Evolutionary conservation across 2,888 invertebrate species (phyloP), one percentile per base, ranked within the genome.

Genomic region (Parasteatoda lunata): DNA sequence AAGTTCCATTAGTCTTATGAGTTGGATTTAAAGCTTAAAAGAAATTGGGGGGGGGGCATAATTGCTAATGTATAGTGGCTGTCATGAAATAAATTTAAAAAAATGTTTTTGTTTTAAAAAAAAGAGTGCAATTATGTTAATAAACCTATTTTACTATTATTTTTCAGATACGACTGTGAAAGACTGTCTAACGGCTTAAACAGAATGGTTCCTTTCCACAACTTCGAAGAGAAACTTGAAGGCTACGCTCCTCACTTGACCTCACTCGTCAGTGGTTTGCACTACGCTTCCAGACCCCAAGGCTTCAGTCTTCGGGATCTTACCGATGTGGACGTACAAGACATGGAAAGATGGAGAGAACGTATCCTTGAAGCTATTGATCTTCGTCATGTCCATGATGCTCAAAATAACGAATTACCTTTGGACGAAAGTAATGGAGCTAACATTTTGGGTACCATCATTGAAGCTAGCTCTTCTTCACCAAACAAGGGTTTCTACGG

Each of bases 391-490:
- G 93, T 94, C 11, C 91, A 93, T 45, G 92, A 80, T 15, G 52
- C 72, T 7, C 72, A 89, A 47, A 95, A 94, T 0, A 93, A 94
- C 48, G 92, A 92, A 3, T 90, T 94, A 30, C 91, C 91, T 0
- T 91, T 97, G 48, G 94, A 94, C 72, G 96, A 96, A 90, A 92
- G 92, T 47, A 93, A 93, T 0, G 96, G 96, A 13, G 96, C 97
- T 89, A 95, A 97, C 90, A 92, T 94, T 8, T 93, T 97, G 51
- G 97, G 97, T 11, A 95, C 97, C 91, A 93, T 97, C 90, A 93
- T 97, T 91, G 97, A 97, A 66, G 79, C 84, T 69, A 78, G 59
- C 73, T 89, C 64, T 69, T 80, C 94, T 89, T 94, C 95, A 47
- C 77, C 80, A 59, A 89, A 90, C 88, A 89, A 75, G 15, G 89